These are phyloP conservation scores for Morpho helenor DNA, from an alignment of 2,888 invertebrate genomes.

Conservation along the genomic window DNA sequence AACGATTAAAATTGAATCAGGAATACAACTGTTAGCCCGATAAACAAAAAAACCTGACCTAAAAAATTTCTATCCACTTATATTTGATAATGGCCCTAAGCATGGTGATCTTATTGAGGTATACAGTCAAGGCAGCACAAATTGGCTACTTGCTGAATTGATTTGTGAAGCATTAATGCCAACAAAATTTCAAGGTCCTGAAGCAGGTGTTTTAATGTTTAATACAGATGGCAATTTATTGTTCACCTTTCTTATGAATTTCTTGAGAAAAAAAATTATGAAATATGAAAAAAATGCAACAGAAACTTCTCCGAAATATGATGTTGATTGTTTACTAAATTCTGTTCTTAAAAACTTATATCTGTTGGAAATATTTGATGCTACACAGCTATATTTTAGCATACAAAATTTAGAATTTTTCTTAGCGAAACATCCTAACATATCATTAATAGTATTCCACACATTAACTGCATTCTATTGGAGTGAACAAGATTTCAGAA, in stretches of 20 bases:
- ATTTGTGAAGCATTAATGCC: conserved; percentile 53
- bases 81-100: conserved; percentile 61
- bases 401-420: conserved; percentile 64
- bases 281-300: neutral
- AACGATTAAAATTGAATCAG: conserved; percentile 74
- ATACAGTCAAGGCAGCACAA: conserved; percentile 40
- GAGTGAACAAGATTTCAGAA: conserved; percentile 68
- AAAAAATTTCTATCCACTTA: conserved; percentile 58
- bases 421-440: conserved; percentile 50
- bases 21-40: conserved; percentile 78
- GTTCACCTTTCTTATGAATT: conserved; percentile 37
- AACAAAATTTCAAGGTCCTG: conserved; percentile 38
- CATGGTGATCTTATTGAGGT: conserved; percentile 58
- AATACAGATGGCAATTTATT: conserved; percentile 65
- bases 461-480: conserved; percentile 74
- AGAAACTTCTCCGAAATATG: conserved; percentile 5
- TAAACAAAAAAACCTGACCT: conserved; percentile 61
- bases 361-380: conserved; percentile 58
- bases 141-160: conserved; percentile 51
- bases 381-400: conserved; percentile 57
- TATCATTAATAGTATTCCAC: conserved; percentile 62
- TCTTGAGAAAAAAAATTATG: conserved; percentile 34
- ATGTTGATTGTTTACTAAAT: conserved; percentile 33
- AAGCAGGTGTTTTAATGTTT: conserved; percentile 54
- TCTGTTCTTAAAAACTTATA: conserved; percentile 43